Conservation (phyloP, 53 echinoderm and acorn worm genomes). For the Luidia sarsii region DNA sequence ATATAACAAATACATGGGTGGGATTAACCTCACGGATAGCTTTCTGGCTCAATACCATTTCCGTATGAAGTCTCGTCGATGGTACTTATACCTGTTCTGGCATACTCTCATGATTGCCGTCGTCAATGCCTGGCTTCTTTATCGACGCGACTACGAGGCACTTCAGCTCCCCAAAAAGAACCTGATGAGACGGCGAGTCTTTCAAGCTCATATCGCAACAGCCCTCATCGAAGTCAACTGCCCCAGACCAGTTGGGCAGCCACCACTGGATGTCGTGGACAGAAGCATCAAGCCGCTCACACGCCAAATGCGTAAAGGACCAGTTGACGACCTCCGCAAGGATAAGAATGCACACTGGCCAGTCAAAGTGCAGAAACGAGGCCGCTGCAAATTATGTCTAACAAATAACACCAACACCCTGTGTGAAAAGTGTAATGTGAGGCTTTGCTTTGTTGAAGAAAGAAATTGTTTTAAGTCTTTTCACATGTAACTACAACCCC, state of each 20-base stretch:
- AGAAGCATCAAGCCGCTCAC: too few relatives aligned
- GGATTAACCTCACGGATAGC: conserved; percentile 39
- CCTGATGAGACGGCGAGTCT: not conserved
- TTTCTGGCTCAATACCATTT: conserved; percentile 17
- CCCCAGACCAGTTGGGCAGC: too few relatives aligned
- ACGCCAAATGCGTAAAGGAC: too few relatives aligned
- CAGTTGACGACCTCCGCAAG: conserved; percentile 18
- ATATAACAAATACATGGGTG: conserved; percentile 59
- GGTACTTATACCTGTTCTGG: conserved; percentile 51
- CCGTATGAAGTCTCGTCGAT: conserved; percentile 19
- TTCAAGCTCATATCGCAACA: conserved; percentile 19
- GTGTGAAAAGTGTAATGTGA: conserved; percentile 39
- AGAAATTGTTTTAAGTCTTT: conserved; percentile 32
- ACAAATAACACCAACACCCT: not conserved
- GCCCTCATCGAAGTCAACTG: too few relatives aligned
- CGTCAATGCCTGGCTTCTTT: conserved; percentile 56
- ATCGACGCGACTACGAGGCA: conserved; percentile 3
- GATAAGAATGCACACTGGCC: conserved; percentile 44
- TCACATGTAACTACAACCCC: too few relatives aligned
- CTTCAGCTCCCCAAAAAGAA: conserved; percentile 1
- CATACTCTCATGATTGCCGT: conserved; percentile 38
- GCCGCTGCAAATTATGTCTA: conserved; percentile 36
- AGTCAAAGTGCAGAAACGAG: conserved; percentile 22
- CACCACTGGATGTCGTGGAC: too few relatives aligned
- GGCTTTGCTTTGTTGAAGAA: conserved; percentile 30